These are phyloP conservation scores for Busseola fusca DNA, from an alignment of 2,888 invertebrate species.

Conservation along the genomic window DNA sequence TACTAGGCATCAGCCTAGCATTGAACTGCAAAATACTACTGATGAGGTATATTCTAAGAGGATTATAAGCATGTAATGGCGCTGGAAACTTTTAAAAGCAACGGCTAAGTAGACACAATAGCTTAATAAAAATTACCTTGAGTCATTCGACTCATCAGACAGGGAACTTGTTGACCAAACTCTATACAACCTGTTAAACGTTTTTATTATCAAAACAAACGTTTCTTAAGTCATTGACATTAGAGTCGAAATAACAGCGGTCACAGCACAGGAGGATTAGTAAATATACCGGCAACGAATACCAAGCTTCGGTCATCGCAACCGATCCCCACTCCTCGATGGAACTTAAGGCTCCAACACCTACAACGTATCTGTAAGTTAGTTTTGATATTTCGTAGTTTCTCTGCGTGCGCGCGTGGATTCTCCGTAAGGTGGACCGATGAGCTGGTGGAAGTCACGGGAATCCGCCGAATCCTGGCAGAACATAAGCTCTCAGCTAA, in stretches of 20 bases:
- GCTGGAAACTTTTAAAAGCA: background rate
- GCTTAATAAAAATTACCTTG: background rate
- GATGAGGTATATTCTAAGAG: background rate
- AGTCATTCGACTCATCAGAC: conserved; percentile 6
- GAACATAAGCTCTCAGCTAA: background rate
- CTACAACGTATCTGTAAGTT: background rate
- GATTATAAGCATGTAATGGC: background rate
- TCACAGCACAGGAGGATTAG: conserved; percentile 23
- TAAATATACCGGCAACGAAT: conserved; percentile 42
- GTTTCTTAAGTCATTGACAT: conserved; percentile 11
- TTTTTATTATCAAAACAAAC: conserved; percentile 10
- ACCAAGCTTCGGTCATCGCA: conserved; percentile 43
- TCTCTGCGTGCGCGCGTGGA: no score
- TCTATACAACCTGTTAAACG: conserved; percentile 19
- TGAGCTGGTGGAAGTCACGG: background rate
- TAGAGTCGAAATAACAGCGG: conserved; percentile 6
- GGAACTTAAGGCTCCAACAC: conserved; percentile 53
- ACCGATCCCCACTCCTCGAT: conserved; percentile 44
- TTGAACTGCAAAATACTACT: background rate
- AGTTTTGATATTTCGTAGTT: background rate
- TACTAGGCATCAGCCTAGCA: no score
- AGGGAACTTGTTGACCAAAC: background rate
- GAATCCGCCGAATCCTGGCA: background rate
- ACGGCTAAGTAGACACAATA: background rate
- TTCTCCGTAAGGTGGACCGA: background rate